A percentile compares a stretch with the other conserved stretches of the same genome.
These are phyloP conservation scores for Dastarcus helophoroides DNA, from an alignment of 2,888 invertebrate genomes.

Conservation along the genomic window DNA sequence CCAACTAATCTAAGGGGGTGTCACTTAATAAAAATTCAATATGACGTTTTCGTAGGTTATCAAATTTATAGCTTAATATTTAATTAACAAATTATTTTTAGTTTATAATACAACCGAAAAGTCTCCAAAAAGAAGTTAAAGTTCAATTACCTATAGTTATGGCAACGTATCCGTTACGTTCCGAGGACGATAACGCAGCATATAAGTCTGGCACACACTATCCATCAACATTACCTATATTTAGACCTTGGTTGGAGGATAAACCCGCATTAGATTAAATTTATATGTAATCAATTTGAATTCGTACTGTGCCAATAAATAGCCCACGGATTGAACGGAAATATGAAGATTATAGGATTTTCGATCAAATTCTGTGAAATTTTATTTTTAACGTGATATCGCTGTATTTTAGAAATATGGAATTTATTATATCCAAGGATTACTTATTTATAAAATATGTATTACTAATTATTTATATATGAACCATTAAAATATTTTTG, in stretches of 20 bases:
- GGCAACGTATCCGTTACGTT: constrained; percentile 80
- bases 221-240: constrained; percentile 82
- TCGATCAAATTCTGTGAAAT: too few species aligned
- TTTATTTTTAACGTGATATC: too few species aligned
- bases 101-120: constrained; percentile 87
- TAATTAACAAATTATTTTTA: constrained; percentile 31
- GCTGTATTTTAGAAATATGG: too few species aligned
- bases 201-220: constrained; percentile 81
- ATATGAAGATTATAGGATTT: too few species aligned
- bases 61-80: not conserved
- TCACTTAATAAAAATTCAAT: constrained; percentile 85
- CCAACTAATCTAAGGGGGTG: constrained; percentile 90
- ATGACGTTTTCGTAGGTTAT: constrained; percentile 78
- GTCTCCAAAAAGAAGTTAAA: constrained; percentile 83
- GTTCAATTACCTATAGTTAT: constrained; percentile 83
- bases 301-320: too few species aligned
- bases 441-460: too few species aligned
- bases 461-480: too few species aligned
- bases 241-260: constrained; percentile 80
- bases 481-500: too few species aligned
- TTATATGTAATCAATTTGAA: too few species aligned
- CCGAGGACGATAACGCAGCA: constrained; percentile 50
- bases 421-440: too few species aligned
- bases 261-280: constrained; percentile 38
- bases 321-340: too few species aligned